These are phyloP conservation scores for Sturnira hondurensis DNA, from an alignment of 2,113 vertebrate genomes.

Conservation along the genomic window DNA sequence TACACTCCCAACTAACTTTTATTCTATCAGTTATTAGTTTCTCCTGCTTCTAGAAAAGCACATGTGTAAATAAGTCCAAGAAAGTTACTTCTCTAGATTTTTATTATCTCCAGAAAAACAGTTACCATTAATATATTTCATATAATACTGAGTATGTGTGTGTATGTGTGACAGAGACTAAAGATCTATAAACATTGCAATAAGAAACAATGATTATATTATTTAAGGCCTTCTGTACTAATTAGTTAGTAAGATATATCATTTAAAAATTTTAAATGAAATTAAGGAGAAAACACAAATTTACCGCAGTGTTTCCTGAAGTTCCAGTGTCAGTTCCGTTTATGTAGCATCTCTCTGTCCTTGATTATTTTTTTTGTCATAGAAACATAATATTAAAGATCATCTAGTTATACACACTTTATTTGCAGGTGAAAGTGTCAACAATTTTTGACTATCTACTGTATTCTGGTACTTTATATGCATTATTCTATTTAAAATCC, in stretches of 20 bases:
- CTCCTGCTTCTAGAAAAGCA: background rate
- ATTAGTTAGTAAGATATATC: background rate
- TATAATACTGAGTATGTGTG: background rate
- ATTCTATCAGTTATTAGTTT: background rate
- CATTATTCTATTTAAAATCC: background rate
- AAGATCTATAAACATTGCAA: background rate
- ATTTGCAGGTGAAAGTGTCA: background rate
- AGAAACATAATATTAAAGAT: background rate
- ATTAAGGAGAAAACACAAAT: background rate
- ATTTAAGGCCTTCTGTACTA: background rate
- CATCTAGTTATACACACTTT: background rate
- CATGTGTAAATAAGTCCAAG: background rate
- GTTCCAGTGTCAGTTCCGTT: background rate
- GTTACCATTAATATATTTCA: background rate
- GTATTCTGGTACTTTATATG: background rate
- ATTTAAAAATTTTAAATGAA: background rate
- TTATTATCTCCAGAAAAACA: background rate
- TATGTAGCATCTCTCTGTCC: background rate
- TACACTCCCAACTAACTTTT: background rate
- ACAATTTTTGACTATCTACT: background rate
- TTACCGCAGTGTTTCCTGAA: background rate
- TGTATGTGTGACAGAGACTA: too few relatives aligned
- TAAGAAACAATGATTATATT: background rate
- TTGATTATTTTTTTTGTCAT: background rate
- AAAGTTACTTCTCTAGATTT: constrained; percentile 2